Conservation (phyloP, 2,113 vertebrate species). For the Onychostoma macrolepis region DNA sequence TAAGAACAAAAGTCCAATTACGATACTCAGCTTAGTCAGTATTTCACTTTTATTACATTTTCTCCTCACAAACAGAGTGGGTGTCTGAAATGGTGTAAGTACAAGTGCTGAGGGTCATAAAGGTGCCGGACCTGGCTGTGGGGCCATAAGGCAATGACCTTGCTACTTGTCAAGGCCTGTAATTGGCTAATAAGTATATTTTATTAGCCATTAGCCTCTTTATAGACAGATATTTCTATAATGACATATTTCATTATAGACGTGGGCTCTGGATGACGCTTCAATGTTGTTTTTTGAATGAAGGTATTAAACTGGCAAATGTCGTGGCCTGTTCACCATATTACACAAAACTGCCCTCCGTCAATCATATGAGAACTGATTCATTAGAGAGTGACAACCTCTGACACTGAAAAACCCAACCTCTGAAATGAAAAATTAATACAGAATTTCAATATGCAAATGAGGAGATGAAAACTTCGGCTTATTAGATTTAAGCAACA, state of each 20-base stretch:
- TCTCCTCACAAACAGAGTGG: constrained; percentile 75
- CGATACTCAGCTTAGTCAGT: constrained; percentile 63
- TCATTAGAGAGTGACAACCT: constrained; percentile 26
- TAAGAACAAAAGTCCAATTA: constrained; percentile 68
- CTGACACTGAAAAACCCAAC: constrained; percentile 18
- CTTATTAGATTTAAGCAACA: background rate
- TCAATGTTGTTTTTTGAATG: constrained; percentile 80
- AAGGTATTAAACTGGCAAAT: constrained; percentile 65
- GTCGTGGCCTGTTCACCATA: constrained; percentile 51
- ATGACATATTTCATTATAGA: constrained; percentile 73
- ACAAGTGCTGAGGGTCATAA: constrained; percentile 71
- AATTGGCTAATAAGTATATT: constrained; percentile 81
- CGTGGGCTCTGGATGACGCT: constrained; percentile 66
- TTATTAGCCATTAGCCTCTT: constrained; percentile 75
- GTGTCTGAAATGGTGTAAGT: constrained; percentile 61
- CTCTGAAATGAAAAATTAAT: background rate
- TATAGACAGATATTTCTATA: constrained; percentile 77
- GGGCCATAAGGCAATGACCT: constrained; percentile 78
- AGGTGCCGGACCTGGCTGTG: constrained; percentile 63
- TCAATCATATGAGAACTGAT: constrained; percentile 56
- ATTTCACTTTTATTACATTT: constrained; percentile 77
- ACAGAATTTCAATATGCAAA: constrained; percentile 32
- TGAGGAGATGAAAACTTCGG: background rate
- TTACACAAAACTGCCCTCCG: constrained; percentile 58
- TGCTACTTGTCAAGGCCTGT: constrained; percentile 73